A percentile compares a stretch with the other conserved stretches of the same genome.
Conservation (phyloP, 2,797 vertebrate species). For the Microhierax caerulescens region DNA sequence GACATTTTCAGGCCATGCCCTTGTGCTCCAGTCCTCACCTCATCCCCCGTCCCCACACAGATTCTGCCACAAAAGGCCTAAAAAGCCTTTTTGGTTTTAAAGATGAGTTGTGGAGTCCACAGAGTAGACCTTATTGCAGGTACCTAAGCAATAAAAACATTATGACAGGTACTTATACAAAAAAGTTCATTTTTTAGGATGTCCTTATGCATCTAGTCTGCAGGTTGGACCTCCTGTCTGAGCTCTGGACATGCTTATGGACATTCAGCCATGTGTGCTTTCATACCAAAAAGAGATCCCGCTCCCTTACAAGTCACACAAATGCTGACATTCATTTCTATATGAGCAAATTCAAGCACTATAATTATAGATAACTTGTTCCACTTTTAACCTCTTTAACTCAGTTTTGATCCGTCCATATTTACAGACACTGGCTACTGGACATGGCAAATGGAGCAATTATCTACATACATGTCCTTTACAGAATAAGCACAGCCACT, state of each 20-base stretch:
- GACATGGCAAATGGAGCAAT: background rate
- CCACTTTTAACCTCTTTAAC: conserved; percentile 5
- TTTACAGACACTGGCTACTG: background rate
- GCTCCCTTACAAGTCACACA: background rate
- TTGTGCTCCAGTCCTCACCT: background rate
- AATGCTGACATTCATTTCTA: background rate
- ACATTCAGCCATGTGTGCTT: background rate
- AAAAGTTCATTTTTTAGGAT: background rate
- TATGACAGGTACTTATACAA: background rate
- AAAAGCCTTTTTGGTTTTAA: background rate
- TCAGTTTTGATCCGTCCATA: background rate
- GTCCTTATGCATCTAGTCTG: background rate
- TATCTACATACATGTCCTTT: background rate
- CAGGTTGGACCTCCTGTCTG: background rate
- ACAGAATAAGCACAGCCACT: background rate
- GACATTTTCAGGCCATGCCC: background rate
- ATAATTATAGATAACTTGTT: background rate
- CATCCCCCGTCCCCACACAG: background rate
- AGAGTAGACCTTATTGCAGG: background rate
- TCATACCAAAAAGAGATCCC: background rate
- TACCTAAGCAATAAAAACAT: background rate
- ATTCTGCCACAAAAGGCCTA: background rate
- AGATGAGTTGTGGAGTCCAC: background rate
- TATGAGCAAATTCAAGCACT: background rate
- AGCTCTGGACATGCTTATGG: background rate